Evolutionary conservation across 1,140 invertebrate genomes (phyloP).

Genomic region (Drosophila malerkotliana): DNA sequence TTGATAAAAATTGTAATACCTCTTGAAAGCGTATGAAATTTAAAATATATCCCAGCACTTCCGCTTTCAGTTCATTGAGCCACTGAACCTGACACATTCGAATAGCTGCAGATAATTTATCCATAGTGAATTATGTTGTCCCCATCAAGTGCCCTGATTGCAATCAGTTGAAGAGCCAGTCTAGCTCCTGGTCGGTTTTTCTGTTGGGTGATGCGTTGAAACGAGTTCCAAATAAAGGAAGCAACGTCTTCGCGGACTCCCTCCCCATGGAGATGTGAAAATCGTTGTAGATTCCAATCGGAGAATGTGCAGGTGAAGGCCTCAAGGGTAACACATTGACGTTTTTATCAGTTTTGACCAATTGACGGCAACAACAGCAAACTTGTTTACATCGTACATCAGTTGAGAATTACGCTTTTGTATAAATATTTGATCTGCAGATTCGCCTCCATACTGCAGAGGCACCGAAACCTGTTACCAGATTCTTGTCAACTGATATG

Average conservation of each 20-base stretch:
- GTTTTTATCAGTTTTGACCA: slow-evolving; percentile 70
- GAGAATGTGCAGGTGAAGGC: slow-evolving; percentile 55
- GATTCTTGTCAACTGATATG: slow-evolving; percentile 53
- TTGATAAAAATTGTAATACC: not conserved
- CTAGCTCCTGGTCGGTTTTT: slow-evolving; percentile 44
- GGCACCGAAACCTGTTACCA: slow-evolving; percentile 45
- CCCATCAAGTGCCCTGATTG: slow-evolving; percentile 58
- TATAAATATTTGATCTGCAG: slow-evolving; percentile 51
- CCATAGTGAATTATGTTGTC: slow-evolving; percentile 68
- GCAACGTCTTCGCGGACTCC: slow-evolving; percentile 15
- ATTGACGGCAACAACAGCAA: slow-evolving; percentile 53
- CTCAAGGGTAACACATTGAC: slow-evolving; percentile 66
- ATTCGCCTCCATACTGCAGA: slow-evolving; percentile 2
- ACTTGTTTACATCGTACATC: slow-evolving; percentile 45
- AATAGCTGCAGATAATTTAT: slow-evolving; percentile 46
- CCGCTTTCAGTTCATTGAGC: slow-evolving; percentile 10
- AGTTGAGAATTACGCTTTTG: slow-evolving; percentile 27
- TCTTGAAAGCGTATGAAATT: not conserved
- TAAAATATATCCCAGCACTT: not conserved
- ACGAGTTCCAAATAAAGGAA: slow-evolving; percentile 59
- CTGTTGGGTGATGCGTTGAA: slow-evolving; percentile 31
- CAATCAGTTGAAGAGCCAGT: slow-evolving; percentile 25
- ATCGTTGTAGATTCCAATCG: slow-evolving; percentile 71
- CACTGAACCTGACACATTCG: slow-evolving; percentile 22
- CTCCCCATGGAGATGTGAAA: slow-evolving; percentile 53